Evolutionary conservation across 2,797 vertebrate species (phyloP).

Genomic region (Taeniopygia guttata): DNA sequence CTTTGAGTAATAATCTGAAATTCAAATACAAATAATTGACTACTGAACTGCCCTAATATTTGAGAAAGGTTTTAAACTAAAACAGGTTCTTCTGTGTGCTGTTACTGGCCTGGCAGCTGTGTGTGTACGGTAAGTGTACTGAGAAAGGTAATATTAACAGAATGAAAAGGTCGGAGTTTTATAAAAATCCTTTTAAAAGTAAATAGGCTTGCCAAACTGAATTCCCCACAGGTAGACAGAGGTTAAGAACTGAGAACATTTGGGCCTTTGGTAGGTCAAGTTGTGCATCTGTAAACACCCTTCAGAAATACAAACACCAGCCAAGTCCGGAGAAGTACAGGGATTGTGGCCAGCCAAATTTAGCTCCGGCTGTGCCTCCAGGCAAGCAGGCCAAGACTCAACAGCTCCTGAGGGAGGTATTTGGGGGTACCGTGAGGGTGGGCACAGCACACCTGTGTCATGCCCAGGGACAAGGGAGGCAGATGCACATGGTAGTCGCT

Average conservation of each 20-base stretch:
- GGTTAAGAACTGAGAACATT: not conserved
- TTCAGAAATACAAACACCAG: not conserved
- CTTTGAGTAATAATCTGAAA: constrained; percentile 66
- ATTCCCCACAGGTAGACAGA: not conserved
- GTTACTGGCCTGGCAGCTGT: not conserved
- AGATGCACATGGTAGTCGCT: rapidly evolving
- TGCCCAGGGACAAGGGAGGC: not conserved
- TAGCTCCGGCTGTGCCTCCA: not conserved
- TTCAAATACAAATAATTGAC: constrained; percentile 55
- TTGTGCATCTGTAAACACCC: not conserved
- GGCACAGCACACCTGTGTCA: not conserved
- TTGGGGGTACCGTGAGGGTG: not conserved
- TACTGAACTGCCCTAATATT: constrained; percentile 54
- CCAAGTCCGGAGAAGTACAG: not conserved
- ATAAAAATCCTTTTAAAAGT: constrained; percentile 36
- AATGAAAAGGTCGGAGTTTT: constrained; percentile 67
- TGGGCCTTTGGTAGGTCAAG: not conserved
- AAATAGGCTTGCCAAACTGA: not conserved
- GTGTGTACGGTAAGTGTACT: not conserved
- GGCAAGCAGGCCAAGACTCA: not conserved
- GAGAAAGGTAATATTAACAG: constrained; percentile 20
- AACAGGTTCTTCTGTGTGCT: constrained; percentile 1
- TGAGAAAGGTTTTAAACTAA: constrained; percentile 65
- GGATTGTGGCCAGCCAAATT: not conserved
- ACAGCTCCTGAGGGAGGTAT: rapidly evolving